Percentiles rank a stretch among this genome's conserved stretches.
Evolutionary conservation across 2,888 invertebrate species (phyloP).

Genomic region (Polietes domitor): DNA sequence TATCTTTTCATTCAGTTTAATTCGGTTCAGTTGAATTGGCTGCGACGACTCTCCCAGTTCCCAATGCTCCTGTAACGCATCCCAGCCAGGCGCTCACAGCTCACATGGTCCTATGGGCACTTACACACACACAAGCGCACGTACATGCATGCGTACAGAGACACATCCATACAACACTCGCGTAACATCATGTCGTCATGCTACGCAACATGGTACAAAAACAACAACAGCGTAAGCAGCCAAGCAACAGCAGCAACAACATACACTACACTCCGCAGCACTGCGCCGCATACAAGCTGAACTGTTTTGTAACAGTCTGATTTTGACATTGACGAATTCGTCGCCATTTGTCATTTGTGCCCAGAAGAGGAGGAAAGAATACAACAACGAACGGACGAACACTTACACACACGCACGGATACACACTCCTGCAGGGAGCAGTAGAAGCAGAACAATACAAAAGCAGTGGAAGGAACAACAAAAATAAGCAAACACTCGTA

Average conservation of each 20-base stretch:
- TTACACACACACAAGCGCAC: background rate
- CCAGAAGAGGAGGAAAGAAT: conserved; percentile 75
- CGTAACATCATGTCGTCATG: conserved; percentile 60
- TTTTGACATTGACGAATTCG: conserved; percentile 82
- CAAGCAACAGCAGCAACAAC: background rate
- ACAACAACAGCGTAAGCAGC: conserved; percentile 31
- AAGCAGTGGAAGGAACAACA: conserved; percentile 50
- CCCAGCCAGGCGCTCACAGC: conserved; percentile 37
- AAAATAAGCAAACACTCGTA: conserved; percentile 54
- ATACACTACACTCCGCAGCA: conserved; percentile 35
- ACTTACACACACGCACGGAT: conserved; percentile 19
- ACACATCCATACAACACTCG: conserved; percentile 34
- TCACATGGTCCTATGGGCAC: conserved; percentile 11
- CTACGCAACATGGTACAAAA: conserved; percentile 60
- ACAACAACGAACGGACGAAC: conserved; percentile 17
- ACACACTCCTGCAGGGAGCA: conserved; percentile 38
- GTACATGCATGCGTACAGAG: background rate
- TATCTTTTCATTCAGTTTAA: conserved; percentile 59
- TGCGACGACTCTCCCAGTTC: conserved; percentile 20
- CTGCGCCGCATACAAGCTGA: conserved; percentile 57
- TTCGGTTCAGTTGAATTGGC: conserved; percentile 33
- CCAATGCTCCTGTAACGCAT: conserved; percentile 19
- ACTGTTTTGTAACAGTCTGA: conserved; percentile 81
- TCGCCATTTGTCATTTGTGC: conserved; percentile 80
- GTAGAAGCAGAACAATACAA: conserved; percentile 48